Evolutionary conservation across 1,140 invertebrate species (phyloP).

Genomic region (Matsumurasca onukii): DNA sequence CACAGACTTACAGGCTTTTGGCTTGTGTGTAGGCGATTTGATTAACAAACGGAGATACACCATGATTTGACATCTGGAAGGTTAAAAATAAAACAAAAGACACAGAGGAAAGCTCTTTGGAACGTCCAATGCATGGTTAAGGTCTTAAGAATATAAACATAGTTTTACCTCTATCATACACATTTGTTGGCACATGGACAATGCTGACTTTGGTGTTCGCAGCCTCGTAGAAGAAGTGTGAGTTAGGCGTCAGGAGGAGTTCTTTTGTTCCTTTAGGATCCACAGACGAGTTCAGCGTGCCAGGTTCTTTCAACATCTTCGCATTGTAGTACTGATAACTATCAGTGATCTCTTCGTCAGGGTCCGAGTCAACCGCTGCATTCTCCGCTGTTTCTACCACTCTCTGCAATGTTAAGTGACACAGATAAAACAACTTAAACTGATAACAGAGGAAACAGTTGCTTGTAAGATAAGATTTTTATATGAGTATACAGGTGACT

Average conservation of each 20-base stretch:
- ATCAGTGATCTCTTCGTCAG: conserved; percentile 59
- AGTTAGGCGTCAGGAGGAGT: conserved; percentile 63
- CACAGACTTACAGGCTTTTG: too few relatives aligned
- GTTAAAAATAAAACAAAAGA: too few relatives aligned
- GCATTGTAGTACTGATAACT: conserved; percentile 71
- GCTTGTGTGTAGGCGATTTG: too few relatives aligned
- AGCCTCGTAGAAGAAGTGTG: conserved; percentile 74
- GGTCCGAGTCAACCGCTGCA: conserved; percentile 60
- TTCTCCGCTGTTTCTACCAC: conserved; percentile 82
- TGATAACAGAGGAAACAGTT: too few relatives aligned
- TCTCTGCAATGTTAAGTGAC: conserved; percentile 51
- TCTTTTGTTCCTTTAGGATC: conserved; percentile 53
- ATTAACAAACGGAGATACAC: too few relatives aligned
- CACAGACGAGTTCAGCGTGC: conserved; percentile 31
- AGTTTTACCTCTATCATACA: conserved; percentile 90
- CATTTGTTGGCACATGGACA: conserved; percentile 94
- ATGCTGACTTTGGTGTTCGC: conserved; percentile 85
- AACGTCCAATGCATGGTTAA: too few relatives aligned
- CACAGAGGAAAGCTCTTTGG: too few relatives aligned
- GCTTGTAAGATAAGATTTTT: too few relatives aligned
- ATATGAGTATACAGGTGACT: too few relatives aligned
- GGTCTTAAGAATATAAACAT: too few relatives aligned
- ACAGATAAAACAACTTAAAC: too few relatives aligned
- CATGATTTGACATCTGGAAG: too few relatives aligned
- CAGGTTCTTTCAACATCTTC: conserved; percentile 63